Conservation (phyloP, 2,113 vertebrate species). For the Semnornis frantzii region DNA sequence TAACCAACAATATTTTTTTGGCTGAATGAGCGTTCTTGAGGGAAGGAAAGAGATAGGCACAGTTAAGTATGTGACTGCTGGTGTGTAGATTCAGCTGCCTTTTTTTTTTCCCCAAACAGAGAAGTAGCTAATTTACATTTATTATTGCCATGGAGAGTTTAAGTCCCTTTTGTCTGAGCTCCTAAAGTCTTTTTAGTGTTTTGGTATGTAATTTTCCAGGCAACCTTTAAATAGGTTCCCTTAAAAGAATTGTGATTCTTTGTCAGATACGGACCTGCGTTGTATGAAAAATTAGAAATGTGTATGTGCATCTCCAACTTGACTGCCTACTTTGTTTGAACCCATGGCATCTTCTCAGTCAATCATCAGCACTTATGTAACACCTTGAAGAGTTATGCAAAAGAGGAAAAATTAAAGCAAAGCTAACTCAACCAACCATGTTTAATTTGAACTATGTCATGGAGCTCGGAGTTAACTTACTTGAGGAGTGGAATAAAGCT, state of each 20-base stretch:
- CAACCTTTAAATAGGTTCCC: background rate
- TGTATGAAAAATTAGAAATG: background rate
- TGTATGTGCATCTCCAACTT: background rate
- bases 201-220: background rate
- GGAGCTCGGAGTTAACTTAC: background rate
- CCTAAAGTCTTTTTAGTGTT: background rate
- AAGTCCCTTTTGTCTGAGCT: background rate
- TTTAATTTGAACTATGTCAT: background rate
- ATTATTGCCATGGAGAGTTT: background rate
- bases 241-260: background rate
- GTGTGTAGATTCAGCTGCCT: background rate
- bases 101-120: background rate
- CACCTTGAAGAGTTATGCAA: background rate
- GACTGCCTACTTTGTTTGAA: background rate
- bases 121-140: background rate
- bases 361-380: background rate
- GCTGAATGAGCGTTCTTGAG: background rate
- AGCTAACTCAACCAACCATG: background rate
- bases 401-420: background rate
- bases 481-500: background rate
- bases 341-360: background rate
- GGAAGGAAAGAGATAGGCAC: background rate
- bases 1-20: no score
- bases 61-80: background rate
- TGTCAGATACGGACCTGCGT: background rate